These are phyloP conservation scores for Panulirus ornatus DNA, from an alignment of 1,140 invertebrate genomes.

Conservation along the genomic window DNA sequence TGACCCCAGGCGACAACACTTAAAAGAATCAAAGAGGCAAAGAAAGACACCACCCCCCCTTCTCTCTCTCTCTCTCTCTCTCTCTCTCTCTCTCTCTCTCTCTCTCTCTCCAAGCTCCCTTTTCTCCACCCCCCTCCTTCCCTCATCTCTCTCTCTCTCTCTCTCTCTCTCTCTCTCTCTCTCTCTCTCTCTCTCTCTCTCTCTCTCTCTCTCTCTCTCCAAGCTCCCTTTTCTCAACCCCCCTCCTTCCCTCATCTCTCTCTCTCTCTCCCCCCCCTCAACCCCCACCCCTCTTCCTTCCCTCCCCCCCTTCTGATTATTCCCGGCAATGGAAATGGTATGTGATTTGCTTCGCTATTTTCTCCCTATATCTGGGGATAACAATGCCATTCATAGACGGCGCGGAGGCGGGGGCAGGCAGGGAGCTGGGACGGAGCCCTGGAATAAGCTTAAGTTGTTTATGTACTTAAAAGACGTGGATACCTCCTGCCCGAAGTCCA, in stretches of 20 bases:
- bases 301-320: background rate
- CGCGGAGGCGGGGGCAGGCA: background rate
- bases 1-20: too few relatives aligned
- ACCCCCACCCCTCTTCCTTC: background rate
- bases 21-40: too few relatives aligned
- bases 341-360: slow-evolving; percentile 3
- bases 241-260: too few relatives aligned
- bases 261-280: background rate
- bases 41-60: background rate
- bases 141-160: too few relatives aligned
- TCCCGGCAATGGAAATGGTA: background rate
- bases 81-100: background rate
- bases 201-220: background rate
- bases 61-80: background rate
- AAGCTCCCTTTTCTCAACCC: background rate
- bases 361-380: background rate
- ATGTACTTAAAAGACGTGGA: too few relatives aligned
- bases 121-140: too few relatives aligned
- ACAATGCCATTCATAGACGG: background rate
- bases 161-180: slow-evolving; percentile 10
- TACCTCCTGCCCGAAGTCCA: background rate
- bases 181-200: slow-evolving; percentile 11
- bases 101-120: too few relatives aligned
- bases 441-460: too few relatives aligned
- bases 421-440: too few relatives aligned